Evolutionary conservation across 2,113 vertebrate species (phyloP).

Genomic region (Ptychochromis oligacanthus): DNA sequence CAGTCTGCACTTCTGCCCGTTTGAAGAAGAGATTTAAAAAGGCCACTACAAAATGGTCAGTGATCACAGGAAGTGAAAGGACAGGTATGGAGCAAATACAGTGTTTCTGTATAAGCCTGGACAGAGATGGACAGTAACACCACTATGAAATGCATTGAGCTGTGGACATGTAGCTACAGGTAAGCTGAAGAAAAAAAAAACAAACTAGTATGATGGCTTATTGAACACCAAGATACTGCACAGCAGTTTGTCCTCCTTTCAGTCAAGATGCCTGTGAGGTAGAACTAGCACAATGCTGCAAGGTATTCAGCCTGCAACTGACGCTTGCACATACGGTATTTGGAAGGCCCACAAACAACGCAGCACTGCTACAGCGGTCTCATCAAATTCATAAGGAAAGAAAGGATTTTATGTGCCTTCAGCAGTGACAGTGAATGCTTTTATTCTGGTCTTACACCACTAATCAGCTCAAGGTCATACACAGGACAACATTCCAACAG

Average conservation of each 20-base stretch:
- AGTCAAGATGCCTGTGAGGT: neutral
- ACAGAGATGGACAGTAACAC: slow-evolving; percentile 16
- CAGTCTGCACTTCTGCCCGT: slow-evolving; percentile 15
- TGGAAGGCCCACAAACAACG: neutral
- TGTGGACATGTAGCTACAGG: neutral
- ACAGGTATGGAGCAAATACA: neutral
- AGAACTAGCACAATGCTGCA: neutral
- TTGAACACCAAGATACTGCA: neutral
- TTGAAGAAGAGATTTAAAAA: slow-evolving; percentile 51
- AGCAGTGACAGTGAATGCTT: neutral
- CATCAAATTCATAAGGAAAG: neutral
- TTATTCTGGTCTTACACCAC: neutral
- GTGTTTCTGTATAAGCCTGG: slow-evolving; percentile 1
- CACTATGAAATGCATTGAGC: neutral
- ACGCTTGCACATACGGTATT: neutral
- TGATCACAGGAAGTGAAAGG: slow-evolving; percentile 39
- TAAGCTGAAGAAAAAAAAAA: neutral
- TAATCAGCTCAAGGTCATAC: neutral
- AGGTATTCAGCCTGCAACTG: neutral
- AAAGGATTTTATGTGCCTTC: neutral
- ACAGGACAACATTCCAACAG: no score
- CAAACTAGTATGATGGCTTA: slow-evolving; percentile 3
- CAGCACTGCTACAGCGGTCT: neutral
- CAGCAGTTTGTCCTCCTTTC: neutral
- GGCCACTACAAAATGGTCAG: slow-evolving; percentile 23